phyloP scores from a whole-genome alignment of 1,140 invertebrate species.

The Dendrolimus punctatus region DNA sequence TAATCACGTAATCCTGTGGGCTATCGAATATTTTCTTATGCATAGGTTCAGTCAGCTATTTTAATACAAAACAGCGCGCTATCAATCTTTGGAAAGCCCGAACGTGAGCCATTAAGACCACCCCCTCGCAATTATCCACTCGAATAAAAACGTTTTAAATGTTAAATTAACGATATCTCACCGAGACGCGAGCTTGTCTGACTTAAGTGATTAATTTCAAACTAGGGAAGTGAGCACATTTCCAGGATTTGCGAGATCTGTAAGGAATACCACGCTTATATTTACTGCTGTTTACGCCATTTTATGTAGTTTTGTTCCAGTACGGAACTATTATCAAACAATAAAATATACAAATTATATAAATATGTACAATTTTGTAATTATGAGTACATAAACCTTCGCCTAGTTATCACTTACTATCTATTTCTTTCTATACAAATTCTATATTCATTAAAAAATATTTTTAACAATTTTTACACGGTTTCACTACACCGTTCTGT shows the following conservation, averaged over 20 bases:
- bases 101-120: constrained; percentile 52
- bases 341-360: too few relatives aligned
- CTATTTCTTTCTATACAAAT: too few relatives aligned
- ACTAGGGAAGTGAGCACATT: constrained; percentile 13
- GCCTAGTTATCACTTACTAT: too few relatives aligned
- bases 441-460: too few relatives aligned
- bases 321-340: not conserved
- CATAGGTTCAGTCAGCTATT: constrained; percentile 58
- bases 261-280: constrained; percentile 1
- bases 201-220: constrained; percentile 53
- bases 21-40: constrained; percentile 47
- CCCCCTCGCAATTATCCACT: constrained; percentile 62
- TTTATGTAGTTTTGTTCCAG: not conserved
- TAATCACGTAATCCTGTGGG: constrained; percentile 37
- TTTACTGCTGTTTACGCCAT: not conserved
- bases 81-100: constrained; percentile 59
- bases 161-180: constrained; percentile 69
- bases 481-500: too few relatives aligned
- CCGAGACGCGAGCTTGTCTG: constrained; percentile 45
- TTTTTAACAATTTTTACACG: too few relatives aligned
- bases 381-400: too few relatives aligned
- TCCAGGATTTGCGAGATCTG: too few relatives aligned
- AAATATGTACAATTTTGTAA: too few relatives aligned
- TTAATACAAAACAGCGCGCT: constrained; percentile 52
- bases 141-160: constrained; percentile 68